Evolutionary conservation across 2,797 vertebrate species (phyloP).

Genomic region (Sparus aurata): DNA sequence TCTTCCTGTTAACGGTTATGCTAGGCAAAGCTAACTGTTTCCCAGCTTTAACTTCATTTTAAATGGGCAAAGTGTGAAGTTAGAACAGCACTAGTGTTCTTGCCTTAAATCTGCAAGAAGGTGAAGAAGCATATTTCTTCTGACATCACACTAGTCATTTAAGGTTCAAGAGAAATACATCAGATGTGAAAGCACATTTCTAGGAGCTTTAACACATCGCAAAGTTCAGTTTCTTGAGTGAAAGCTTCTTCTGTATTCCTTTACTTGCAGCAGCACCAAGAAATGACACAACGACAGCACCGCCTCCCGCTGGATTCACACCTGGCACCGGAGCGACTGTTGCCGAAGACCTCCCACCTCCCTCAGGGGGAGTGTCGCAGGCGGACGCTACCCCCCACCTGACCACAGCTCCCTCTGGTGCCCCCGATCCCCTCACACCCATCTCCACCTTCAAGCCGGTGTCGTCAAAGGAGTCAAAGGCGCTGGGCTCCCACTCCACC

Average conservation of each 20-base stretch:
- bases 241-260: background rate
- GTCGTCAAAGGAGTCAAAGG: conserved; percentile 70
- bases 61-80: background rate
- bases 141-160: background rate
- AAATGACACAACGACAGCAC: conserved; percentile 46
- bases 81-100: background rate
- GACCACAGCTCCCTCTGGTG: conserved; percentile 66
- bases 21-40: background rate
- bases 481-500: conserved; percentile 67
- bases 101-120: background rate
- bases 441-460: conserved; percentile 64
- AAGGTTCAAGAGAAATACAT: background rate
- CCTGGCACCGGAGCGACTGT: conserved; percentile 43
- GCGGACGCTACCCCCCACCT: conserved; percentile 68
- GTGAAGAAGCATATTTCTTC: background rate
- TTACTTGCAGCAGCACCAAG: conserved; percentile 58
- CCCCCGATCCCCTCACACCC: conserved; percentile 56
- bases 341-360: conserved; percentile 35
- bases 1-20: background rate
- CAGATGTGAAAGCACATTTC: background rate
- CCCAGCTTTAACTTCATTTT: background rate
- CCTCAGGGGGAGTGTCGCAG: conserved; percentile 71
- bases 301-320: conserved; percentile 34
- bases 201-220: background rate
- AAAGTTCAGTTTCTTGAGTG: background rate